These are phyloP conservation scores for Umimayanthus kanabou DNA, from an alignment of 92 coral and sea anemone genomes.

Conservation along the genomic window DNA sequence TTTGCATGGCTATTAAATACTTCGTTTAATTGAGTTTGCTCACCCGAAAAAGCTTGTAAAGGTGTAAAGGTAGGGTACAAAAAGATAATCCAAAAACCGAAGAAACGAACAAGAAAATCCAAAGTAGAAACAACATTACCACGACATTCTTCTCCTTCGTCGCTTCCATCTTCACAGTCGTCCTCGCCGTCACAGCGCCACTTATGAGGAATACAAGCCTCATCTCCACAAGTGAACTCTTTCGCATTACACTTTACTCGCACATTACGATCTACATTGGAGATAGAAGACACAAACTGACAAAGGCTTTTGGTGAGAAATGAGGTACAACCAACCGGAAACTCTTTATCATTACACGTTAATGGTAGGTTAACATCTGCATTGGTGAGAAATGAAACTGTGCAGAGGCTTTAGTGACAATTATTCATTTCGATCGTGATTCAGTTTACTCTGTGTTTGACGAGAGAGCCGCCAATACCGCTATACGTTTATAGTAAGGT, in stretches of 20 bases:
- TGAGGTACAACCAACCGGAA: background rate
- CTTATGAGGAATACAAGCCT: conserved; percentile 32
- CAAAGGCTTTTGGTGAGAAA: background rate
- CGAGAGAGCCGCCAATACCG: background rate
- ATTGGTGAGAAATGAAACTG: background rate
- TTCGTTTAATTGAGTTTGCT: background rate
- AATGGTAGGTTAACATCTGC: background rate
- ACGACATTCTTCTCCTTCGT: conserved; percentile 31
- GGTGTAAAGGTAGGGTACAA: too few relatives aligned
- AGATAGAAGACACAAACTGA: background rate
- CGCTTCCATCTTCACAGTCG: conserved; percentile 30
- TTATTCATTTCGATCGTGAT: background rate
- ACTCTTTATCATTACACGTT: conserved; percentile 3
- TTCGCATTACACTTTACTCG: conserved; percentile 1
- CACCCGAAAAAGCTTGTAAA: background rate
- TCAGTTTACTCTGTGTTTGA: background rate
- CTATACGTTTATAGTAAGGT: background rate
- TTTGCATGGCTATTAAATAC: background rate
- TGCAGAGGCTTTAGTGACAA: background rate
- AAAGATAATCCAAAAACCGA: background rate
- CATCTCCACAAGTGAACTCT: conserved; percentile 31
- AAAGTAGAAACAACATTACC: conserved; percentile 27
- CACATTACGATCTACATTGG: conserved; percentile 19
- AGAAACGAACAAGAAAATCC: background rate
- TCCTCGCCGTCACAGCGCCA: conserved; percentile 42